phyloP scores from a whole-genome alignment of 2,113 vertebrate genomes.

The human region DNA sequence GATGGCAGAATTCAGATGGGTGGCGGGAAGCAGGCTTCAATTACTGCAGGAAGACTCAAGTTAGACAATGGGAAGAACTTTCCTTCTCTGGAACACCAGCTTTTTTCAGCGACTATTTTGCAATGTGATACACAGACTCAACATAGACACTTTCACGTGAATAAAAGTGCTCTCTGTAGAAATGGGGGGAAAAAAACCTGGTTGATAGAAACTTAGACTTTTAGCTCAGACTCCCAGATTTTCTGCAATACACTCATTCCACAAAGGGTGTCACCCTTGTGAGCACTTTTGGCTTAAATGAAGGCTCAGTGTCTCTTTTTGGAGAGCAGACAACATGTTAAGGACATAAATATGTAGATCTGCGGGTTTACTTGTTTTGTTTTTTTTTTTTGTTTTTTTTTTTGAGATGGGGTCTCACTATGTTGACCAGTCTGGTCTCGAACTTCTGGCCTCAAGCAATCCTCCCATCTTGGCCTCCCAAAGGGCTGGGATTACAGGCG shows the following conservation, averaged over 20 bases:
- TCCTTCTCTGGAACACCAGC: neutral
- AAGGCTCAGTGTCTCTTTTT: neutral
- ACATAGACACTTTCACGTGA: neutral
- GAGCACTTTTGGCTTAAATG: neutral
- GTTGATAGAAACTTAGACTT: neutral
- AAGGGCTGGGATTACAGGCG: no score
- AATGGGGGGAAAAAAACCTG: neutral
- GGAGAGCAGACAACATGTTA: neutral
- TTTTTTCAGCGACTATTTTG: neutral
- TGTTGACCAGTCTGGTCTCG: no score
- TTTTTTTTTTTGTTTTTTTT: accelerated
- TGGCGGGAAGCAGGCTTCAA: constrained; percentile 5
- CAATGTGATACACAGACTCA: neutral
- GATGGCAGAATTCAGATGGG: constrained; percentile 51
- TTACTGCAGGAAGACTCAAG: neutral
- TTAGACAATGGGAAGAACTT: constrained; percentile 26
- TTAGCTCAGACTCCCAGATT: neutral
- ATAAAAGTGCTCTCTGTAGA: neutral
- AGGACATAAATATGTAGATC: neutral
- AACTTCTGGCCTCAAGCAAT: no score
- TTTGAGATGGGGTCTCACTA: no score
- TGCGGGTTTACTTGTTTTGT: neutral
- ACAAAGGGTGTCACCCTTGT: neutral
- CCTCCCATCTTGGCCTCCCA: no score
- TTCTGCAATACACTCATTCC: neutral